Evolutionary conservation across 2,888 invertebrate genomes (phyloP), one percentile per base, ranked within the genome.

Genomic region (Ceraclea dissimilis): DNA sequence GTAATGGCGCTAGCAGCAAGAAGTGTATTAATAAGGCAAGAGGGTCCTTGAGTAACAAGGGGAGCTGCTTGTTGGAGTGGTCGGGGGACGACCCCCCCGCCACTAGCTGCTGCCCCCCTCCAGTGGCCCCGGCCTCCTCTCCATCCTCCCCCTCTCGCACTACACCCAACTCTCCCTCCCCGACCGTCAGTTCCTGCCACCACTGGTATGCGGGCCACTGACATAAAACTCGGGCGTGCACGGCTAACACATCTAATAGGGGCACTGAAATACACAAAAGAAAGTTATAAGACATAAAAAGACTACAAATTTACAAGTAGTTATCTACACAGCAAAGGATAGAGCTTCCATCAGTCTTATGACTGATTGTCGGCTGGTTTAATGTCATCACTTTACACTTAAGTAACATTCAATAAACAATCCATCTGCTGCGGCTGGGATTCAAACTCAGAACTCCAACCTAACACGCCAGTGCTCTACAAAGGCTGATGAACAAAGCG

Each of bases 11-110:
- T 60, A 93, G 78, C 63, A 96, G 78, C 64, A 95, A 80, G 66
- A 94, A 84, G 71, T 95, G 94, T 67, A 94, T 79, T 46, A 97
- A 80, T 64, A 95, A 77, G 60, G 94, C 88, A 54, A 84, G 81
- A 2, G 93, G 91, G 78, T 97, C 96, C 54, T 86, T 80, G 65
- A 96, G 79, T 64, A 97, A 78, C 66, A 94, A 78, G 64, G 96
- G 95, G 67, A 96, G 85, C 58, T 77, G 73, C 65, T 17, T 22
- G 48, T 33, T 26, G 33, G 33, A n/a, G 13, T n/a, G 17, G 18
- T 34, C 51, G 1, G 19, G 34, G 18, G 18, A 2, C 2, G 26
- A n/a, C n/a, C 50, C 19, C 21, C 50, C 31, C 21, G 26, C 48
- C 17, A 50, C 54, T 20, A 55, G 50, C 19, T 53, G 53, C 19